A percentile compares a stretch with the other conserved stretches of the same genome.
Conservation (phyloP, 2,888 invertebrate species). For the Lasiommata megera region DNA sequence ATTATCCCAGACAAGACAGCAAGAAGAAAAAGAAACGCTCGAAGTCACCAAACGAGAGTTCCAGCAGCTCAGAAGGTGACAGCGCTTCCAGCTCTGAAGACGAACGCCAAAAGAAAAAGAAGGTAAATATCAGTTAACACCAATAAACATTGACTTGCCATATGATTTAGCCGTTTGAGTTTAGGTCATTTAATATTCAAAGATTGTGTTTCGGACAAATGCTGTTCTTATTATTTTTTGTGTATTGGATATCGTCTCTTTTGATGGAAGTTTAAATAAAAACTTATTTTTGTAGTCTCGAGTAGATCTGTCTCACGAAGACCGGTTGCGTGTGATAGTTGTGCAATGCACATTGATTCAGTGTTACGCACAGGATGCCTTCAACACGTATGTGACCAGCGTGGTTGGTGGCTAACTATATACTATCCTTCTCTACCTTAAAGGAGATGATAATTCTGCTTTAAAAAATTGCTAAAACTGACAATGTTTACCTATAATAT, state of each 20-base stretch:
- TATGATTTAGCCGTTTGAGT: conserved; percentile 24
- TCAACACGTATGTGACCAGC: too few species aligned
- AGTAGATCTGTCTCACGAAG: too few species aligned
- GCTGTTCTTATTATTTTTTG: conserved; percentile 16
- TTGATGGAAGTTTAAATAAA: not conserved
- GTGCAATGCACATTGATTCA: too few species aligned
- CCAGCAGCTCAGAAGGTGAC: conserved; percentile 66
- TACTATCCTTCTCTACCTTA: too few species aligned
- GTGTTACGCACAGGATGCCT: too few species aligned
- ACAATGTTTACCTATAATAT: too few species aligned
- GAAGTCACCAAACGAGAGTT: conserved; percentile 75
- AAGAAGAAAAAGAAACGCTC: conserved; percentile 82
- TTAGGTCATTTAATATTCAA: conserved; percentile 35
- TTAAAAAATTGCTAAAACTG: too few species aligned
- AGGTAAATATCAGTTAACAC: conserved; percentile 53
- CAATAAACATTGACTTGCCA: conserved; percentile 12
- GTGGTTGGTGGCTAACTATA: too few species aligned
- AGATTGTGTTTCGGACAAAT: conserved; percentile 36
- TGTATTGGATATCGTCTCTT: conserved; percentile 13
- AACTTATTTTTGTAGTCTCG: too few species aligned
- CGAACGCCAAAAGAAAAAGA: conserved; percentile 63
- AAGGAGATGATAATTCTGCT: too few species aligned
- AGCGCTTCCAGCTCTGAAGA: conserved; percentile 65
- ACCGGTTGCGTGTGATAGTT: too few species aligned
- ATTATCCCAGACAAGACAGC: conserved; percentile 57